These are phyloP conservation scores for Drosophila nannoptera DNA, from an alignment of 1,140 invertebrate species.

Conservation along the genomic window DNA sequence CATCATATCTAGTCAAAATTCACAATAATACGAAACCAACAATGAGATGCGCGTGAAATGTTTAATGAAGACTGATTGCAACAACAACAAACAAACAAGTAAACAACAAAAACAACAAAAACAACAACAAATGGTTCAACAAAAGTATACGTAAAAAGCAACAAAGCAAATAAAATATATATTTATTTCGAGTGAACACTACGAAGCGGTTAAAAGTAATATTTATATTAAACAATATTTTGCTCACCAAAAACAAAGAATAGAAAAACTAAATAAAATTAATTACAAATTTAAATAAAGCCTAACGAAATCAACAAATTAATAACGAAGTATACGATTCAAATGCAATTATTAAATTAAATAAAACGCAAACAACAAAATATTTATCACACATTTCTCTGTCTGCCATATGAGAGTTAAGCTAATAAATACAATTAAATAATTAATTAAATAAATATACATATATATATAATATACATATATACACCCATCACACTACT, in stretches of 20 bases:
- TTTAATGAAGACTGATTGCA: constrained; percentile 68
- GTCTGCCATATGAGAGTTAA: constrained; percentile 52
- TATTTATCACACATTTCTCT: constrained; percentile 42
- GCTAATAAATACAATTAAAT: constrained; percentile 42
- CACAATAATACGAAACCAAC: constrained; percentile 18
- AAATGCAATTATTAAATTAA: constrained; percentile 77
- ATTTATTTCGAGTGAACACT: constrained; percentile 56
- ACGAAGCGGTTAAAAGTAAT: constrained; percentile 37
- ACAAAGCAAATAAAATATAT: constrained; percentile 59
- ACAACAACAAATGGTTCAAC: constrained; percentile 73
- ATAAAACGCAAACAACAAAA: constrained; percentile 45
- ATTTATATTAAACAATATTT: constrained; percentile 66
- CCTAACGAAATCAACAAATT: constrained; percentile 50
- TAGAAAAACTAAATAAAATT: constrained; percentile 42
- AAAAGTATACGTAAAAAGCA: constrained; percentile 76
- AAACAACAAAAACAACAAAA: constrained; percentile 20
- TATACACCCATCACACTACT: constrained; percentile 39
- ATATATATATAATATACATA: constrained; percentile 24
- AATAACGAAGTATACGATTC: constrained; percentile 76
- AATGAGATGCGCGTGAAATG: constrained; percentile 51
- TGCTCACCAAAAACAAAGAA: constrained; percentile 64
- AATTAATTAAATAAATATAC: constrained; percentile 7
- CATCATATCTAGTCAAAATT: constrained; percentile 46
- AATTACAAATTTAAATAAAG: constrained; percentile 34
- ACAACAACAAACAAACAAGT: constrained; percentile 41